A percentile compares a stretch with the other conserved stretches of the same genome.
Conservation (phyloP, 1,140 invertebrate genomes). For the Philopotamus ludificatus region DNA sequence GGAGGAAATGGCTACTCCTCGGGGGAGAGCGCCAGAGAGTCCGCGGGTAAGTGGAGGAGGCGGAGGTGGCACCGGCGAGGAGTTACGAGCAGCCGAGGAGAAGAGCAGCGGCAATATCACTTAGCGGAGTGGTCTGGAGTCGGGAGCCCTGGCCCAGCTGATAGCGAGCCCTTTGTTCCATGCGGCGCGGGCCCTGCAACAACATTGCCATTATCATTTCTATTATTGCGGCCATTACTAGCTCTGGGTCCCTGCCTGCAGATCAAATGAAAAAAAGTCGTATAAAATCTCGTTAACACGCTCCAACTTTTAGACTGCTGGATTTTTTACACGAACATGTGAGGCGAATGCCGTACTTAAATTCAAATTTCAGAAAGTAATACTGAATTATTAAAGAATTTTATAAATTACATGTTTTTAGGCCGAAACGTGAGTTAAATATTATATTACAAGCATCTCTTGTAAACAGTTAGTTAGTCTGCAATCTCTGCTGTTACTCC, state of each 20-base stretch:
- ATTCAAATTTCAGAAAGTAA: no score
- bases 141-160: not conserved
- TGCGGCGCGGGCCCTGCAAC: not conserved
- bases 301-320: no score
- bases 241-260: not conserved
- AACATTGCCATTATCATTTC: constrained; percentile 1
- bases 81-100: constrained; percentile 17
- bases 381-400: no score
- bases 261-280: not conserved
- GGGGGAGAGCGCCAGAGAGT: constrained; percentile 11
- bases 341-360: no score
- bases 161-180: not conserved
- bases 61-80: not conserved
- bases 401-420: no score
- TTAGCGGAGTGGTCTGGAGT: constrained; percentile 14
- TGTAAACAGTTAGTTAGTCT: no score
- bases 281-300: not conserved
- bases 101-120: constrained; percentile 28
- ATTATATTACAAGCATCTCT: no score
- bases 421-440: no score
- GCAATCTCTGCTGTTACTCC: no score
- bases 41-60: constrained; percentile 9
- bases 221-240: not conserved
- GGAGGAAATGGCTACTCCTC: not conserved
- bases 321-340: no score